Base-by-base conservation (phyloP, 2,888 invertebrate species). In the Aporophyla lueneburgensis region DNA sequence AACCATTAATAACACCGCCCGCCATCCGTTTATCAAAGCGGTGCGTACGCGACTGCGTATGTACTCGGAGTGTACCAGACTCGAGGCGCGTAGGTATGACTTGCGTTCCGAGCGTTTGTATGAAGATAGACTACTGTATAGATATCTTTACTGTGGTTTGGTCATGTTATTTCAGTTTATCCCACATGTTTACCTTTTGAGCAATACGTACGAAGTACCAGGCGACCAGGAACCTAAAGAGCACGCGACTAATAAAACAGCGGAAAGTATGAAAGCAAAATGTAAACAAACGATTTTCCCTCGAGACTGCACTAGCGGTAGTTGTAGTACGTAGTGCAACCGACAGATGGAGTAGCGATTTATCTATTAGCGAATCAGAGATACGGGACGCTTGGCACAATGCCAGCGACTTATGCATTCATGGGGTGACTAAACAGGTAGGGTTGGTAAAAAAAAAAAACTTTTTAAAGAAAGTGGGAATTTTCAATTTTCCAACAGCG, bases 341-440 rank as follows among this genome's bases (percentile, higher is more conserved):
- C 77, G 78, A 84, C 88, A 88, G 87, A 81, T 79, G 71, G 78
- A 79, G 86, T 84, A 82, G 87, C 88, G 91, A 92, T 92, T 91
- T 93, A 93, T 93, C 93, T 93, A 92, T 93, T 92, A 93, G 89
- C 81, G 87, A 92, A 93, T 93, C 93, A 91, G 89, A 91, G 92
- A 92, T 91, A 91, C 87, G 88, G 83, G 78, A 77, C 74, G 78
- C 81, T 74, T 92, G 93, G 93, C 91, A 83, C 87, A 83, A 83
- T 83, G 91, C 92, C 92, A 92, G 66, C 77, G 81, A 86, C 90
- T 91, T 88, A 83, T 87, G 89, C 87, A 91, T 91, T 91, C 90
- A 91, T 90, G 86, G 89, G 86, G 86, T 86, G 87, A 84, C 87
- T 90, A 83, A 88, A 86, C 88, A 87, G 85, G 86, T 88, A 89